Conservation (phyloP, 2,797 vertebrate genomes). For the Gymnothorax javanicus region DNA sequence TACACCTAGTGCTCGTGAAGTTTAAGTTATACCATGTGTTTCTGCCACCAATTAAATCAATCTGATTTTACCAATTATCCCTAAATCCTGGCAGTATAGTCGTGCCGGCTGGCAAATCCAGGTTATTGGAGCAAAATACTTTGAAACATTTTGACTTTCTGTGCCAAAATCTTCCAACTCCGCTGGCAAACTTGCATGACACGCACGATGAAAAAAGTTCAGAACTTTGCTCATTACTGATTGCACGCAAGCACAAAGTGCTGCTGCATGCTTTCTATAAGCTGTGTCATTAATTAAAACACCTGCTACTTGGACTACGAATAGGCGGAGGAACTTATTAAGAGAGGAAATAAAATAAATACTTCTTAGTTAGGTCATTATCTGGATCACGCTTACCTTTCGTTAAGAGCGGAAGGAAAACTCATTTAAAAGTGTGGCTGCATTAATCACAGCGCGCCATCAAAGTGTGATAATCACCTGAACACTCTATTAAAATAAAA, state of each 20-base stretch:
- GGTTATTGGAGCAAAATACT: too few species aligned
- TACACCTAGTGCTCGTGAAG: too few species aligned
- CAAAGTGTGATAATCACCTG: slow-evolving; percentile 96
- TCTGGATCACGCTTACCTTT: slow-evolving; percentile 84
- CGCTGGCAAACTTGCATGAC: not conserved
- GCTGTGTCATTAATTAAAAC: slow-evolving; percentile 61
- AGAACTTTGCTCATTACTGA: not conserved
- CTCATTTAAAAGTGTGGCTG: slow-evolving; percentile 90
- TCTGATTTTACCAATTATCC: too few species aligned
- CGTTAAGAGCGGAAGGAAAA: slow-evolving; percentile 65
- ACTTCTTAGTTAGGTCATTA: slow-evolving; percentile 82
- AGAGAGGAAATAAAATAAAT: slow-evolving; percentile 69
- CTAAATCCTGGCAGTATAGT: too few species aligned
- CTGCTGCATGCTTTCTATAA: slow-evolving; percentile 16
- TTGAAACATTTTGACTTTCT: too few species aligned
- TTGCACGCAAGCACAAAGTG: not conserved
- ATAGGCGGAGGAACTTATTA: slow-evolving; percentile 52
- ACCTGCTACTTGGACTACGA: slow-evolving; percentile 55
- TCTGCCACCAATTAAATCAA: too few species aligned
- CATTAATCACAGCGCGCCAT: slow-evolving; percentile 96
- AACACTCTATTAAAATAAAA: slow-evolving; percentile 92
- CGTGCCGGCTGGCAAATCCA: too few species aligned
- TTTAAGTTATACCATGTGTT: too few species aligned
- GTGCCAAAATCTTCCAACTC: slow-evolving; percentile 37
- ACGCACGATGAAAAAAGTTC: not conserved